Evolutionary conservation across 1,140 invertebrate genomes (phyloP).

Genomic region (Trachymyrmex septentrionalis): DNA sequence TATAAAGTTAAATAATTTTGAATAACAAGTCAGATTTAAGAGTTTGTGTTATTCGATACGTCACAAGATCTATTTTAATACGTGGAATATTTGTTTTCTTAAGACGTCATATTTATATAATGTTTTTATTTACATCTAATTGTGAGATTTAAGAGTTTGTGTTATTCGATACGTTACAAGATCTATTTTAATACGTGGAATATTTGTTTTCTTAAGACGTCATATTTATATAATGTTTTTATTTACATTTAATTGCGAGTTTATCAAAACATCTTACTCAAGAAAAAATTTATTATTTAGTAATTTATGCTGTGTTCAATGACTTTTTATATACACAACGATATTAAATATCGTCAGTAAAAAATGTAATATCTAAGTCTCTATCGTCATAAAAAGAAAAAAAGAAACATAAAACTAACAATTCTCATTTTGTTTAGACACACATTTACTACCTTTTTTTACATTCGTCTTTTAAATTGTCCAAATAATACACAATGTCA

Average conservation of each 20-base stretch:
- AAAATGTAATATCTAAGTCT: too few relatives aligned
- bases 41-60: not conserved
- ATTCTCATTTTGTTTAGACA: too few relatives aligned
- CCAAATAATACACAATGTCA: too few relatives aligned
- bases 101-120: not conserved
- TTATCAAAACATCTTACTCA: not conserved
- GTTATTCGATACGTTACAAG: not conserved
- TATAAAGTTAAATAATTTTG: not conserved
- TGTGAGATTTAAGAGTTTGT: not conserved
- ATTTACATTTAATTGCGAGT: not conserved
- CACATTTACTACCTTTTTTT: too few relatives aligned
- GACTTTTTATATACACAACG: not conserved
- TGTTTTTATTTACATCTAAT: not conserved
- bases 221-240: not conserved
- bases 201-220: not conserved
- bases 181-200: too few relatives aligned
- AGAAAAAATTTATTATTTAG: constrained; percentile 16
- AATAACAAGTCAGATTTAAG: not conserved
- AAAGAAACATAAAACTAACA: not conserved
- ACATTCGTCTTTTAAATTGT: too few relatives aligned
- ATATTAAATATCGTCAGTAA: too few relatives aligned
- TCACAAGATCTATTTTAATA: not conserved
- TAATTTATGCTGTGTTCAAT: constrained; percentile 29
- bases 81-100: not conserved
- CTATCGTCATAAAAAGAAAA: not conserved